phyloP scores from a whole-genome alignment of 2,113 vertebrate genomes.

The Mormyrus lacerda region DNA sequence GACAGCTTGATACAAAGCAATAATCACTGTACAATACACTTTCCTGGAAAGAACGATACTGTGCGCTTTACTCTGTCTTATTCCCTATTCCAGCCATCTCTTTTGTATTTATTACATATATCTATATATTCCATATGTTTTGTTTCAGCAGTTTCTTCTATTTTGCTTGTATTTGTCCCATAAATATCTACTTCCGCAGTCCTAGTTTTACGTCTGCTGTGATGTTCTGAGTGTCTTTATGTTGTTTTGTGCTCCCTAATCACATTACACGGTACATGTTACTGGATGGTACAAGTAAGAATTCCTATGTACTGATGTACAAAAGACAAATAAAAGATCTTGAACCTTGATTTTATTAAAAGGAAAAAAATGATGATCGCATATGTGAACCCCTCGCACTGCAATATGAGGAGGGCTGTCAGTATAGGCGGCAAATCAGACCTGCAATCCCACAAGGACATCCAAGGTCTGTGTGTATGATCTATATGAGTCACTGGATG shows the following conservation, averaged over 20 bases:
- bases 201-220: background rate
- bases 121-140: background rate
- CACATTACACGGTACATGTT: background rate
- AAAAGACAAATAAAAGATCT: background rate
- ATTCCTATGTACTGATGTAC: background rate
- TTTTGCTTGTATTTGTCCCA: background rate
- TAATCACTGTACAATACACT: background rate
- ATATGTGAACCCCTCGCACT: conserved; percentile 5
- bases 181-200: background rate
- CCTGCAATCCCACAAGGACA: conserved; percentile 4
- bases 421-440: conserved; percentile 18
- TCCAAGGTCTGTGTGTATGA: conserved; percentile 4
- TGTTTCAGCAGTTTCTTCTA: background rate
- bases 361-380: background rate
- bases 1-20: background rate
- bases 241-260: background rate
- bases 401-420: background rate
- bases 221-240: background rate
- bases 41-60: background rate
- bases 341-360: conserved; percentile 13
- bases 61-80: background rate
- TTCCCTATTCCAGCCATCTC: background rate
- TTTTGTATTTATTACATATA: background rate
- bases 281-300: background rate
- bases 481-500: conserved; percentile 19